Evolutionary conservation across 1,140 invertebrate genomes (phyloP), one percentile per base, ranked within the genome.

Genomic region (Cryptotermes secundus): DNA sequence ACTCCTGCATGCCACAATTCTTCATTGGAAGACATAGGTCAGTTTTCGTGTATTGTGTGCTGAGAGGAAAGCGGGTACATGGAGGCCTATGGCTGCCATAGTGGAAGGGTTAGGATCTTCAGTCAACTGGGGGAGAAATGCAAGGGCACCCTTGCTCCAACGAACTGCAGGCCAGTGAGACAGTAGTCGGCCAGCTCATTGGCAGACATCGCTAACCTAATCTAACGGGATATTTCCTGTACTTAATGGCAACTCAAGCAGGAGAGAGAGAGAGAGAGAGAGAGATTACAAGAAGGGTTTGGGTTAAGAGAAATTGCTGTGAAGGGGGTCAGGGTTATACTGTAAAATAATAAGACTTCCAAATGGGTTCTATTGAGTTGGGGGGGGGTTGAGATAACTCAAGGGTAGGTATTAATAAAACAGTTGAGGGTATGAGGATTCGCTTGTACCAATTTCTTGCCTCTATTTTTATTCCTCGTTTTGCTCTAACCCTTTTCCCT

Each of bases 181-280:
- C n/a, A 72, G 59, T 72, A 31, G 59, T n/a, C 26, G 14, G 16
- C 38, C 38, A 38, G 12, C 53, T 59, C 4, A 59, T 16, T 72
- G n/a, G 59, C 59, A 1, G n/a, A 31, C 59, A 72, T 72, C 59
- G 59, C 31, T 72, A 31, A 72, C 59, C 59, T 72, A 72, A 72
- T 72, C 59, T 72, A 72, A 72, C 59, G 59, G 59, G 59, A 72
- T 72, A 72, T 72, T 72, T 72, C 59, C 59, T 72, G n/a, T 72
- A 72, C 59, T 72, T 72, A 22, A 59, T 59, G 53, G 24, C 53
- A 22, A 26, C 53, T 59, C 9, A n/a, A 59, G 53, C 0, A 19
- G 53, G 53, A 59, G 53, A 26, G 19, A 59, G 53, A 38, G 12
- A 38, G 38, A 38, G 45, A 14, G 59, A 31, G 59, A 12, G 59